phyloP scores from a whole-genome alignment of 2,888 invertebrate species.

The Sarcophaga subvicina region DNA sequence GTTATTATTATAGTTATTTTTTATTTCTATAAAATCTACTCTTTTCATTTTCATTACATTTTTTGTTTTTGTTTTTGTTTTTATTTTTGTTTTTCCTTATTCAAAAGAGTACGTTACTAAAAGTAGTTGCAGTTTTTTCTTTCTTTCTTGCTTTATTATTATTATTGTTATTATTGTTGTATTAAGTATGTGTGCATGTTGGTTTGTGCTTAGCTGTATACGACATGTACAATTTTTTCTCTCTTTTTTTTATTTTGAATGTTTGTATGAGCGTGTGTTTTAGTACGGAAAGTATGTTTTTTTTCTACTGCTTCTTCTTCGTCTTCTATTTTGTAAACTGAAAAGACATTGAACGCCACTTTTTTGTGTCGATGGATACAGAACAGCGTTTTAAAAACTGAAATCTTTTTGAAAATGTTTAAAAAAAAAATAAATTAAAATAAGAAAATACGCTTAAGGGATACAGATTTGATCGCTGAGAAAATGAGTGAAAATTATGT shows the following conservation, averaged over 20 bases:
- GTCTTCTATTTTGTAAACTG: constrained; percentile 27
- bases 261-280: constrained; percentile 20
- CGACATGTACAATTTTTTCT: neutral
- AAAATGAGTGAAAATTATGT: too few relatives aligned
- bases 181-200: constrained; percentile 31
- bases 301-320: constrained; percentile 1
- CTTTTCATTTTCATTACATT: constrained; percentile 27
- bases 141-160: neutral
- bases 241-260: neutral
- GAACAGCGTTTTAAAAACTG: constrained; percentile 34
- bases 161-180: neutral
- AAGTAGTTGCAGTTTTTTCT: constrained; percentile 28
- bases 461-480: too few relatives aligned
- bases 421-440: too few relatives aligned
- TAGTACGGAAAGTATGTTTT: constrained; percentile 48
- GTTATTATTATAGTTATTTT: constrained; percentile 8
- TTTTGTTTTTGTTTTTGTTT: neutral
- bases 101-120: constrained; percentile 43
- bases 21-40: constrained; percentile 36
- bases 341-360: constrained; percentile 61
- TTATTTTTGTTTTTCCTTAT: neutral
- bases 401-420: neutral
- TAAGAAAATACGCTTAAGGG: too few relatives aligned
- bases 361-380: constrained; percentile 14
- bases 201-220: neutral